Evolutionary conservation across 2,113 vertebrate genomes (phyloP).

Genomic region (Propithecus coquereli): DNA sequence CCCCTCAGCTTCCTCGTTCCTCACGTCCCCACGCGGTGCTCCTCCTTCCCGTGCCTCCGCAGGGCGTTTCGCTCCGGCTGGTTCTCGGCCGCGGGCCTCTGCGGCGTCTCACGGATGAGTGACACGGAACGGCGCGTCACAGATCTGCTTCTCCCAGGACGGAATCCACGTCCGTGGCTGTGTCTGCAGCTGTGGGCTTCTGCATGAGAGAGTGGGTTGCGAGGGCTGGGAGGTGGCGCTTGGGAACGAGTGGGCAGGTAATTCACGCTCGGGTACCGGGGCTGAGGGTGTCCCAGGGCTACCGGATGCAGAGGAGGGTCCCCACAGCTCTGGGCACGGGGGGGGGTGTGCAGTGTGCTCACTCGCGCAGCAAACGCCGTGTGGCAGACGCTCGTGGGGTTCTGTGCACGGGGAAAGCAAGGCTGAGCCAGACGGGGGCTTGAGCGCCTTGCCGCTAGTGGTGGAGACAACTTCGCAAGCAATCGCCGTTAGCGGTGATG

Average conservation of each 20-base stretch:
- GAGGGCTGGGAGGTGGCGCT: fast-evolving
- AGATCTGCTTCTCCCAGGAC: background rate
- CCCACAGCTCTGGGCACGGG: background rate
- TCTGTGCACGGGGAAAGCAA: background rate
- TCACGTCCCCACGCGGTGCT: background rate
- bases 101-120: background rate
- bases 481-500: background rate
- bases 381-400: background rate
- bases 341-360: background rate
- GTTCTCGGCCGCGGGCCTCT: background rate
- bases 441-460: background rate
- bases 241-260: background rate
- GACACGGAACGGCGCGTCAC: background rate
- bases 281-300: background rate
- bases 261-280: background rate
- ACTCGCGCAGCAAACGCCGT: background rate
- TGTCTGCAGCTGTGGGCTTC: background rate
- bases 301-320: background rate
- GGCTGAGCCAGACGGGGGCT: background rate
- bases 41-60: background rate
- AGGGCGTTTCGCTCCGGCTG: background rate
- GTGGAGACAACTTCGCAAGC: background rate
- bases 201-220: background rate
- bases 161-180: background rate
- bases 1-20: background rate